A percentile compares a stretch with the other conserved stretches of the same genome.
These are phyloP conservation scores for Neolamprologus falcicula DNA, from an alignment of 2,113 vertebrate genomes.

Conservation along the genomic window DNA sequence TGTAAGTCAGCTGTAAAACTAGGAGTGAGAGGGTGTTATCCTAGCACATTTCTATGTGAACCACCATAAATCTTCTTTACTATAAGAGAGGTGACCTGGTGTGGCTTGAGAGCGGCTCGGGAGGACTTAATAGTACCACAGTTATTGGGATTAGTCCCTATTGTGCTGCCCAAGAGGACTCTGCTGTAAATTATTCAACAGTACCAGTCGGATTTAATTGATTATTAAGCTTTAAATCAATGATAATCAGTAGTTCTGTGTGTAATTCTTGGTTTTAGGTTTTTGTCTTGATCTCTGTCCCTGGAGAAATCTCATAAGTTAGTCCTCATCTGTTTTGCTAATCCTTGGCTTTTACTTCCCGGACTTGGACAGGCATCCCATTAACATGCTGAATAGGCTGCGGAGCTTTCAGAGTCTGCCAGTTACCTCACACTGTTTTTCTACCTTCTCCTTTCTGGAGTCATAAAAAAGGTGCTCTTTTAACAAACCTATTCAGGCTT, in stretches of 20 bases:
- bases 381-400: constrained; percentile 17
- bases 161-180: not conserved
- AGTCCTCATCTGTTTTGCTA: constrained; percentile 38
- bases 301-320: constrained; percentile 32
- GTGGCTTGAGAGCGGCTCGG: constrained; percentile 8
- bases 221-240: constrained; percentile 55
- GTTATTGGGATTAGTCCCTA: constrained; percentile 33
- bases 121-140: not conserved
- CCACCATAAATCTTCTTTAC: constrained; percentile 45
- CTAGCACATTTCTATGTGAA: constrained; percentile 8
- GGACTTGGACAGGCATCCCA: not conserved
- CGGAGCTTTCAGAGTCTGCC: not conserved
- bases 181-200: constrained; percentile 29
- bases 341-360: constrained; percentile 18
- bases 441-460: not conserved
- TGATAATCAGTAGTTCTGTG: constrained; percentile 45
- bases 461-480: not conserved
- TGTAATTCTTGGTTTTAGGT: constrained; percentile 30
- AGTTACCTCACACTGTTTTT: not conserved
- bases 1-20: constrained; percentile 27
- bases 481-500: not conserved
- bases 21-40: constrained; percentile 4
- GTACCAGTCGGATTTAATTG: constrained; percentile 42
- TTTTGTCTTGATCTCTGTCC: constrained; percentile 35
- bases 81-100: not conserved